Evolutionary conservation across 2,888 invertebrate genomes (phyloP).

Genomic region (Eurytoma adleriae): DNA sequence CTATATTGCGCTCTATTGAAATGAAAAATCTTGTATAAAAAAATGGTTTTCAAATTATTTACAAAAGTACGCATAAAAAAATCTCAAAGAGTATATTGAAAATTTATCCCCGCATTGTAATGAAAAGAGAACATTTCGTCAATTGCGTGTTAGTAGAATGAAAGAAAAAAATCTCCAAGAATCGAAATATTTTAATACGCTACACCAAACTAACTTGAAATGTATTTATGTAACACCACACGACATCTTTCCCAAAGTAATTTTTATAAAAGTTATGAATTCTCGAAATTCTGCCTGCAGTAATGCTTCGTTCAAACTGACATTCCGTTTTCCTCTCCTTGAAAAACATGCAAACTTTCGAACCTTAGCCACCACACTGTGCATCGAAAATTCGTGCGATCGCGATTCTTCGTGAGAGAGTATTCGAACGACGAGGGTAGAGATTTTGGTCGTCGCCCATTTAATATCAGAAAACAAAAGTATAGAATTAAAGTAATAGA

Average conservation of each 20-base stretch:
- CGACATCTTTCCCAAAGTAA: constrained; percentile 8
- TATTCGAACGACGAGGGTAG: constrained; percentile 1
- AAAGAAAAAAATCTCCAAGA: background rate
- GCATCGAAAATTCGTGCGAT: constrained; percentile 52
- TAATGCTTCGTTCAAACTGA: too few species aligned
- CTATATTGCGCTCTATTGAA: constrained; percentile 11
- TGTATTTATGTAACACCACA: background rate
- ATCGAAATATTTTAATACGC: background rate
- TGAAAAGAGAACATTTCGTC: constrained; percentile 9
- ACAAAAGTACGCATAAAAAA: background rate
- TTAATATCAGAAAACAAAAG: constrained; percentile 16
- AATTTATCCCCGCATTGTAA: constrained; percentile 4
- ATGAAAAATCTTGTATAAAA: constrained; percentile 2
- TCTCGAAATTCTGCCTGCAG: background rate
- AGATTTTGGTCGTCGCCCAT: background rate
- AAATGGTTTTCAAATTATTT: constrained; percentile 31
- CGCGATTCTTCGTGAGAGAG: constrained; percentile 27
- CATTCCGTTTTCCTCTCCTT: too few species aligned
- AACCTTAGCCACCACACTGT: background rate
- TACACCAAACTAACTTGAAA: background rate
- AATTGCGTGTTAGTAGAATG: constrained; percentile 16
- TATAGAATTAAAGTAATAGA: constrained; percentile 13
- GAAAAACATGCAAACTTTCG: background rate
- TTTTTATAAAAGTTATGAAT: background rate
- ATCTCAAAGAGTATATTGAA: background rate